phyloP scores from a whole-genome alignment of 2,113 vertebrate species.

The Chaetops frenatus region DNA sequence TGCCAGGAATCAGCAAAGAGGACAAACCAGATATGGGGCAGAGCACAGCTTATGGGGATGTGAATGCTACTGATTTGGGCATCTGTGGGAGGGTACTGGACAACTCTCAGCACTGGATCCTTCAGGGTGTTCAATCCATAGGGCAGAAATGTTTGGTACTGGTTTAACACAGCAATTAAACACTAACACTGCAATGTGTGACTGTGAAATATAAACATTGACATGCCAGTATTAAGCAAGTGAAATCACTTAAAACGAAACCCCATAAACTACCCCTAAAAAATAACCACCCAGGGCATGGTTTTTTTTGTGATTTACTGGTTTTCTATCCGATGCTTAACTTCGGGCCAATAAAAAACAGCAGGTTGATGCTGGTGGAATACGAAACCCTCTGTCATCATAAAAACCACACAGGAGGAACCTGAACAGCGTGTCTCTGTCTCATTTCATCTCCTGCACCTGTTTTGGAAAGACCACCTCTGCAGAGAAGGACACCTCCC shows the following conservation, averaged over 20 bases:
- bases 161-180: not conserved
- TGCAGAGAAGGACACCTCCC: not conserved
- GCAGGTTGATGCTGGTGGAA: not conserved
- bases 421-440: not conserved
- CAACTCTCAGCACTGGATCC: rapidly evolving
- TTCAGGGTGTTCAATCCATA: not conserved
- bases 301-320: not conserved
- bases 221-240: not conserved
- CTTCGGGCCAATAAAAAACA: not conserved
- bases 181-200: not conserved
- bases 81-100: not conserved
- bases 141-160: not conserved
- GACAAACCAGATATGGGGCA: not conserved
- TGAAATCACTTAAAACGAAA: not conserved
- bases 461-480: constrained; percentile 2
- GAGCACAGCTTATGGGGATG: not conserved
- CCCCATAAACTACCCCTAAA: not conserved
- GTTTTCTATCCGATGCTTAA: not conserved
- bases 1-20: not conserved
- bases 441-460: not conserved
- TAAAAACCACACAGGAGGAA: not conserved
- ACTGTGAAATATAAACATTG: not conserved
- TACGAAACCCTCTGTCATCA: not conserved
- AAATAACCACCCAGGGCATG: not conserved
- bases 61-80: rapidly evolving